Percentiles rank a stretch among this genome's conserved stretches.
Conservation (phyloP, 1,140 invertebrate species). For the Drosophila ohnishii region DNA sequence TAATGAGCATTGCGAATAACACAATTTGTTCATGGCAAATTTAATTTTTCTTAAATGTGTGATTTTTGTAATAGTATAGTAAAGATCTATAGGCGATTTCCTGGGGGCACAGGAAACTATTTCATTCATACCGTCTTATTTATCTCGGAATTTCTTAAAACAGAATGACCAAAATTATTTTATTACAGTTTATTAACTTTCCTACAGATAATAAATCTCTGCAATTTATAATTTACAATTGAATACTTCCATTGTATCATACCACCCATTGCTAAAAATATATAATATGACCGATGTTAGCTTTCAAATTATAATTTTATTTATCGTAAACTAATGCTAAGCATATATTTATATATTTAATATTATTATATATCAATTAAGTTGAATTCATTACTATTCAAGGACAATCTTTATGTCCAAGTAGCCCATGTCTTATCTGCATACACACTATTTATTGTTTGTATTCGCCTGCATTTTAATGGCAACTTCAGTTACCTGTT, state of each 20-base stretch:
- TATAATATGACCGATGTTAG: background rate
- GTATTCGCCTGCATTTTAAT: slow-evolving; percentile 10
- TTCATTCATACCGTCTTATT: background rate
- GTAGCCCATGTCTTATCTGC: background rate
- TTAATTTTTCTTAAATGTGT: background rate
- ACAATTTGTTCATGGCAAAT: background rate
- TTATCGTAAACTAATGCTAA: background rate
- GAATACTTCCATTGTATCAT: too few species aligned
- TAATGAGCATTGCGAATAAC: slow-evolving; percentile 3
- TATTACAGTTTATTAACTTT: too few species aligned
- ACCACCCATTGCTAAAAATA: background rate
- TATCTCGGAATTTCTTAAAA: too few species aligned
- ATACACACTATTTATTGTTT: slow-evolving; percentile 1
- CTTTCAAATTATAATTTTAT: too few species aligned
- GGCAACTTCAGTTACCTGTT: slow-evolving; percentile 13
- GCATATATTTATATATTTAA: background rate
- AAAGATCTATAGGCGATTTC: background rate
- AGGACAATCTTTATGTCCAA: too few species aligned
- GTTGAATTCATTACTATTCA: too few species aligned
- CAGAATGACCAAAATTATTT: too few species aligned
- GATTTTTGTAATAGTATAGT: background rate
- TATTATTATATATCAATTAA: background rate
- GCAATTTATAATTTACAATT: too few species aligned
- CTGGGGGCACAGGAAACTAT: background rate
- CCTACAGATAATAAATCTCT: too few species aligned